These are phyloP conservation scores for Talpa occidentalis DNA, from an alignment of 2,113 vertebrate genomes.

Conservation along the genomic window DNA sequence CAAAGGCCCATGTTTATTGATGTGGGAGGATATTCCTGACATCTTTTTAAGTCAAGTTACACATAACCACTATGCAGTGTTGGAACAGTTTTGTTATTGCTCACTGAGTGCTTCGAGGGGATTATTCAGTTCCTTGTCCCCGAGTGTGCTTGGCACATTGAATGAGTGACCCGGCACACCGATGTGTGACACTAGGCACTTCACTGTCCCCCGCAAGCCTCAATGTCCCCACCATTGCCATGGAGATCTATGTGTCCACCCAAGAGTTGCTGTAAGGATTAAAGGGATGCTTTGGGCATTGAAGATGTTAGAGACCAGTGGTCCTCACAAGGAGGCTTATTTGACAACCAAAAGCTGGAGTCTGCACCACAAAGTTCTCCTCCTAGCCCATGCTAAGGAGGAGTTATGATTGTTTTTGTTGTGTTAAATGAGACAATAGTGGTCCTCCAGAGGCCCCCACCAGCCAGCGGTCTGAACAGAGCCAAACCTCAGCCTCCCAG, in stretches of 20 bases:
- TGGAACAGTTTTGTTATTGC: neutral
- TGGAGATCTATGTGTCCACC: neutral
- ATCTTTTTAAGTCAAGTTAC: neutral
- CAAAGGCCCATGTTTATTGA: neutral
- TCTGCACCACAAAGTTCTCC: neutral
- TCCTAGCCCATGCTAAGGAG: neutral
- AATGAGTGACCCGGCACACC: neutral
- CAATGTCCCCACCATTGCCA: neutral
- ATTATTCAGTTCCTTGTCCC: neutral
- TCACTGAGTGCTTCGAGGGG: neutral
- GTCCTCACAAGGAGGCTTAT: neutral
- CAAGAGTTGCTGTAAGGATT: neutral
- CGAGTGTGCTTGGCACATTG: neutral
- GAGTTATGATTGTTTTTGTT: neutral
- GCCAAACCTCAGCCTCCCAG: neutral
- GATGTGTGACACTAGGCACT: neutral
- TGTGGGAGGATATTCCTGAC: neutral
- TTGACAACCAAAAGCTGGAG: neutral
- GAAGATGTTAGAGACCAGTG: no score
- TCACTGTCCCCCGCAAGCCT: neutral
- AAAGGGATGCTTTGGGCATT: neutral
- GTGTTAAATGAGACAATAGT: neutral
- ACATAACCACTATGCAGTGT: neutral
- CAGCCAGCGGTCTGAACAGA: neutral
- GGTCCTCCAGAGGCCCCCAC: neutral